A percentile compares a stretch with the other conserved stretches of the same genome.
Evolutionary conservation across 2,797 vertebrate genomes (phyloP).

Genomic region (Rhabdomys pumilio): DNA sequence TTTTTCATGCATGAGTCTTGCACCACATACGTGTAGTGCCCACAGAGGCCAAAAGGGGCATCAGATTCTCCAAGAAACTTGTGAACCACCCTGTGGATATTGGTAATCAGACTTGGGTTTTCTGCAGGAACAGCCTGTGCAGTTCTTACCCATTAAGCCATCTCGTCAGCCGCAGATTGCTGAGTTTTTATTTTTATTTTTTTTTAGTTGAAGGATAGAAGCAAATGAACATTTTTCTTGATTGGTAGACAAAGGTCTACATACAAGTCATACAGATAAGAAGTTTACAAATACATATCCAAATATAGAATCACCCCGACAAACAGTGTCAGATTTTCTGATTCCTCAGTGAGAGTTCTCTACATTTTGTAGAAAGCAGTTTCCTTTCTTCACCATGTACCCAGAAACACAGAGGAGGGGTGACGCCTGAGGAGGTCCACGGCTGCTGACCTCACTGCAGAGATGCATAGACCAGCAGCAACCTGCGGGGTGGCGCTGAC

Average conservation of each 20-base stretch:
- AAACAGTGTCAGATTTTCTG: conserved; percentile 9
- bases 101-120: not conserved
- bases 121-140: not conserved
- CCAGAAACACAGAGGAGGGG: conserved; percentile 31
- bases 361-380: not conserved
- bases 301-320: not conserved
- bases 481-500: not conserved
- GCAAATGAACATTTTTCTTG: conserved; percentile 56
- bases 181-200: not conserved
- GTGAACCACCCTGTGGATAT: not conserved
- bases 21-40: not conserved
- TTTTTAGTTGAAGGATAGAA: not conserved
- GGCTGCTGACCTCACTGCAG: not conserved
- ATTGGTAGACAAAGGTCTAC: conserved; percentile 19
- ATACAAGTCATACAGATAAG: conserved; percentile 1
- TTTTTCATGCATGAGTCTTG: not conserved
- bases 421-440: not conserved
- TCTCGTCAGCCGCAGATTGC: not conserved
- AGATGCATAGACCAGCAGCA: not conserved
- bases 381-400: not conserved
- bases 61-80: not conserved
- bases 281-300: conserved; percentile 22
- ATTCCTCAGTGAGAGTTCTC: conserved; percentile 36
- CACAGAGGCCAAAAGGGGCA: not conserved
- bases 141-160: not conserved